These are phyloP conservation scores for Girardia tigrina DNA, from an alignment of 2,888 invertebrate genomes.

Conservation along the genomic window DNA sequence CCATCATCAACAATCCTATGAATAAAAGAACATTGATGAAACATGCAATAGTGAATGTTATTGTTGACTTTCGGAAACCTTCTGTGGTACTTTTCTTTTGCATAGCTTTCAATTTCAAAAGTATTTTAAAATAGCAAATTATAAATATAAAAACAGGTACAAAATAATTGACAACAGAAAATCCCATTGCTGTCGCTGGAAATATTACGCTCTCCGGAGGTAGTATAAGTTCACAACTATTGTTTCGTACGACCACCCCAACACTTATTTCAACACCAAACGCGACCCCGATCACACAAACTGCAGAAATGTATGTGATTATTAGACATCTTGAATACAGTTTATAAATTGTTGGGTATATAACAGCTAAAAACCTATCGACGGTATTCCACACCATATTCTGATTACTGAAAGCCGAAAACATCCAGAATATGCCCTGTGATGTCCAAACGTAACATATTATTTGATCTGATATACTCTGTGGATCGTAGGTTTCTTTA, in stretches of 20 bases:
- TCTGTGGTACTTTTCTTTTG: background rate
- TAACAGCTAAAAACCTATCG: background rate
- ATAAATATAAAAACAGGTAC: background rate
- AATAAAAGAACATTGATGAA: background rate
- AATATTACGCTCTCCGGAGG: background rate
- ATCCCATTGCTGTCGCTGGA: background rate
- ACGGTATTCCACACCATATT: background rate
- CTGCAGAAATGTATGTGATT: background rate
- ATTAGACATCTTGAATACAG: background rate
- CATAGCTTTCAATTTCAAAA: background rate
- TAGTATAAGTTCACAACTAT: background rate
- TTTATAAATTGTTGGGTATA: background rate
- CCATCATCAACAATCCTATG: background rate
- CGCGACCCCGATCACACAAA: background rate
- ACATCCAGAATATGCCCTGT: constrained; percentile 1
- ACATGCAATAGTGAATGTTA: constrained; percentile 3
- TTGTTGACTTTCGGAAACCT: background rate
- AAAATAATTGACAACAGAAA: background rate
- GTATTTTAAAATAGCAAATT: background rate
- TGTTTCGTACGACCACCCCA: background rate
- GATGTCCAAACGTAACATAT: background rate
- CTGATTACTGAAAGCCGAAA: background rate
- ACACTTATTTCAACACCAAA: background rate
- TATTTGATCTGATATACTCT: background rate
- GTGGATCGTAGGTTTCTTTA: background rate